Evolutionary conservation across 2,797 vertebrate species (phyloP).

Genomic region (Menidia menidia): DNA sequence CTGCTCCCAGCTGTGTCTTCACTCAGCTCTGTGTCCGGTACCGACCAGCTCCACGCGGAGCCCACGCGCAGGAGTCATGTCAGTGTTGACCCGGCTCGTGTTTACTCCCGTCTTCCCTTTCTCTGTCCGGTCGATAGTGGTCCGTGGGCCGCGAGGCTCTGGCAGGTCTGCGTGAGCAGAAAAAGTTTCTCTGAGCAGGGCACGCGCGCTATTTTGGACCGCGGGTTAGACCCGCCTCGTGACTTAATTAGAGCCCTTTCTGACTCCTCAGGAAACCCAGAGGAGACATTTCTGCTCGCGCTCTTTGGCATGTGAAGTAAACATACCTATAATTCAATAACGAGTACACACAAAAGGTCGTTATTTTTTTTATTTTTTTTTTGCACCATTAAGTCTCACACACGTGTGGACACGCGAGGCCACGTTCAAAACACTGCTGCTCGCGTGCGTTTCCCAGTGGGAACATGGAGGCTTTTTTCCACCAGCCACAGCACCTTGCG

Average conservation of each 20-base stretch:
- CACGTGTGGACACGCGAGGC: no score
- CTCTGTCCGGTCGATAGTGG: conserved; percentile 65
- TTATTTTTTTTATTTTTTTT: no score
- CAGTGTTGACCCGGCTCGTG: neutral
- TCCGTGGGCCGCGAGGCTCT: conserved; percentile 34
- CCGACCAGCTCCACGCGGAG: conserved; percentile 19
- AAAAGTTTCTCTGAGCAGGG: conserved; percentile 7
- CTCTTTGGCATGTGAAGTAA: no score
- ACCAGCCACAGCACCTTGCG: neutral
- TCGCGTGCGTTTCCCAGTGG: no score
- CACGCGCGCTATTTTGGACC: conserved; percentile 52
- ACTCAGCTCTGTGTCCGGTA: conserved; percentile 19
- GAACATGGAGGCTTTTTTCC: no score
- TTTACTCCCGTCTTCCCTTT: neutral
- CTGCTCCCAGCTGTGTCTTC: conserved; percentile 45
- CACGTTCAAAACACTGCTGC: no score
- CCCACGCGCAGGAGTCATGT: conserved; percentile 24
- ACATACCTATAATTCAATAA: no score
- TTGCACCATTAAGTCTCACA: no score
- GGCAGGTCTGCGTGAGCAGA: conserved; percentile 2
- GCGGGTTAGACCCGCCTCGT: conserved; percentile 34
- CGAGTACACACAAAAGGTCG: no score
- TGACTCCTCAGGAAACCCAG: conserved; percentile 12
- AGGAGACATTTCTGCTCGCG: neutral
- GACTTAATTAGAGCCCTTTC: conserved; percentile 13